Evolutionary conservation across 2,888 invertebrate genomes (phyloP), one percentile per base, ranked within the genome.

Genomic region (Eupsilia transversa): DNA sequence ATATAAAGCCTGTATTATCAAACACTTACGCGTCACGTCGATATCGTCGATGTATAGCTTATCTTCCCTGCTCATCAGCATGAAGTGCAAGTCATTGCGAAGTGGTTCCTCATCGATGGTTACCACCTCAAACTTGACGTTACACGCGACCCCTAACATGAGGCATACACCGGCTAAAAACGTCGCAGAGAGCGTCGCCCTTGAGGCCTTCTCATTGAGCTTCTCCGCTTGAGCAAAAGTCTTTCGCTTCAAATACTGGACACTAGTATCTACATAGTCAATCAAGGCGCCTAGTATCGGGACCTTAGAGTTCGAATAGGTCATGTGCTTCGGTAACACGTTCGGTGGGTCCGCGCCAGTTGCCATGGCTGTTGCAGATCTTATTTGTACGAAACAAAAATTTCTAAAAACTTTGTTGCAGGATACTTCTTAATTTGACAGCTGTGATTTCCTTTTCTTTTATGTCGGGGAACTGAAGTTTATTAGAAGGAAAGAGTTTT

Each of bases 51-150:
- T 92, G 61, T 95, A 96, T 4, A 96, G 86, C 41, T 94, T 94
- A 68, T 96, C 94, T 17, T 93, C 92, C 65, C 92, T 92, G 76
- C 96, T 96, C 92, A 96, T 87, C 66, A 96, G 77, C 90, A 96
- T 92, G 41, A 93, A 91, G 75, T 96, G 96, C 71, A 96, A 86
- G 77, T 96, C 96, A 72, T 94, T 89, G 0, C 89, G 79, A 35
- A 96, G 70, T 0, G 95, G 94, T 17, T 90, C 89, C 0, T 93
- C 90, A 49, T 94, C 91, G 0, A 93, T 79, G 0, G 91, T 95
- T n/a, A 93, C 94, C 4, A 96, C 93, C 89, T 96, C 96, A 7
- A 96, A 92, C 85, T 96, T 96, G 5, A 96, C 90, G 70, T 95
- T 96, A 46, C 92, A 91, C 14, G 91, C 88, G 12, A 95, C 78